A percentile compares a stretch with the other conserved stretches of the same genome.
Evolutionary conservation across 2,888 invertebrate genomes (phyloP).

Genomic region (Pasiphila rectangulata): DNA sequence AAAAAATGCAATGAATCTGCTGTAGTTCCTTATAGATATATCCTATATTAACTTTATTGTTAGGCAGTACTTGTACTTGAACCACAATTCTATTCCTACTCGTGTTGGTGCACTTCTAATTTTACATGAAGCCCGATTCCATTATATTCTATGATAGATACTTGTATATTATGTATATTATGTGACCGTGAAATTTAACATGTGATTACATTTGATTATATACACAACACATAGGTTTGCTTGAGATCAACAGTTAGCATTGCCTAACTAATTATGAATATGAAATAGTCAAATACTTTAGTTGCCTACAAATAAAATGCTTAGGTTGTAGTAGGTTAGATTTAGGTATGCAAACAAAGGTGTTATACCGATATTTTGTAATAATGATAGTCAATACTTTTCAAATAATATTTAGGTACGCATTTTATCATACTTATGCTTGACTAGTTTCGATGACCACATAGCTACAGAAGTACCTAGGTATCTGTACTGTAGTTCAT

Average conservation of each 20-base stretch:
- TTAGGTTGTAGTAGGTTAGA: conserved; percentile 16
- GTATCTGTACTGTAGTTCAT: conserved; percentile 33
- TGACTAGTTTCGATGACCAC: conserved; percentile 61
- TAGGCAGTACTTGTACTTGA: conserved; percentile 58
- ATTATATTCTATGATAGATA: conserved; percentile 54
- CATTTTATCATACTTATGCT: conserved; percentile 39
- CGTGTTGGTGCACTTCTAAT: conserved; percentile 76
- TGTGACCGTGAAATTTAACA: conserved; percentile 75
- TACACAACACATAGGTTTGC: conserved; percentile 71
- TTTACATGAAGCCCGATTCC: conserved; percentile 65
- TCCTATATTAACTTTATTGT: conserved; percentile 60
- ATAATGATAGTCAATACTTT: neutral
- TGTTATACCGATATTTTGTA: neutral
- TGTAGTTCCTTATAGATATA: conserved; percentile 46
- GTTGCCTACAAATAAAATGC: conserved; percentile 10
- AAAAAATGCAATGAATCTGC: conserved; percentile 47
- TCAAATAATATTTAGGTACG: conserved; percentile 1
- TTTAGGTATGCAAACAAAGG: conserved; percentile 27
- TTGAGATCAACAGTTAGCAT: conserved; percentile 78
- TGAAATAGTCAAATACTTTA: conserved; percentile 44
- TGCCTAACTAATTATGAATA: conserved; percentile 52
- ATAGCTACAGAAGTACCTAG: conserved; percentile 29
- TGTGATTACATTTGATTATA: conserved; percentile 72
- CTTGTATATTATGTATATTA: conserved; percentile 55
- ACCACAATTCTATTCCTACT: conserved; percentile 71